Conservation (phyloP, 2,888 invertebrate genomes). For the Synergus umbraculus region DNA sequence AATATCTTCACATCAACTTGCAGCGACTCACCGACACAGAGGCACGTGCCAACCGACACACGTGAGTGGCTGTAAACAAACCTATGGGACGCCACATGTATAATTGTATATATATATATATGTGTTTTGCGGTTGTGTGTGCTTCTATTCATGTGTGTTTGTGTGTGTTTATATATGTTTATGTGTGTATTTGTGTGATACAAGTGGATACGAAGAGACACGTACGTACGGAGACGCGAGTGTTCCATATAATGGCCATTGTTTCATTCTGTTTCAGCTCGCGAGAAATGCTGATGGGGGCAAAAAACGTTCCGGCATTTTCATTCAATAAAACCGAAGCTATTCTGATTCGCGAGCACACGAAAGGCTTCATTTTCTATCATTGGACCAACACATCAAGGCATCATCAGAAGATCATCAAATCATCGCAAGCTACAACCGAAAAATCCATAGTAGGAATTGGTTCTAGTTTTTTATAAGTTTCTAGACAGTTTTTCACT, state of each 20-base stretch:
- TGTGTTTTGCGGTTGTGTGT: no score
- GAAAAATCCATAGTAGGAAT: no score
- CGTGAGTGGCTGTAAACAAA: slow-evolving; percentile 42
- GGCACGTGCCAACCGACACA: slow-evolving; percentile 46
- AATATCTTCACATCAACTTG: slow-evolving; percentile 34
- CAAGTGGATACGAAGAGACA: slow-evolving; percentile 25
- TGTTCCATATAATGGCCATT: slow-evolving; percentile 73
- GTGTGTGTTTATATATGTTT: no score
- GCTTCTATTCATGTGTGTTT: no score
- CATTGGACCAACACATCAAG: background rate
- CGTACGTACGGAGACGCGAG: slow-evolving; percentile 46
- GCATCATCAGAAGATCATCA: no score
- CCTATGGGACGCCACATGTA: slow-evolving; percentile 25
- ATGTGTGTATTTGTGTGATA: no score
- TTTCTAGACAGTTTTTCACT: no score
- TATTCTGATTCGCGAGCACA: background rate
- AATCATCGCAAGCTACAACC: no score
- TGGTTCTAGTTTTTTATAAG: no score
- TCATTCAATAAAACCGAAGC: slow-evolving; percentile 69
- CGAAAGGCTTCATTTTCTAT: slow-evolving; percentile 1
- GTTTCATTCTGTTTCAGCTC: slow-evolving; percentile 62
- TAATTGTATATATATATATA: no score
- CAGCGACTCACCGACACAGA: slow-evolving; percentile 47
- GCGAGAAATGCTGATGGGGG: slow-evolving; percentile 65
- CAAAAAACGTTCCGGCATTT: slow-evolving; percentile 71